Percentiles rank a stretch among this genome's conserved stretches.
Evolutionary conservation across 2,888 invertebrate species (phyloP).

Genomic region (Dicyrtomina minuta): DNA sequence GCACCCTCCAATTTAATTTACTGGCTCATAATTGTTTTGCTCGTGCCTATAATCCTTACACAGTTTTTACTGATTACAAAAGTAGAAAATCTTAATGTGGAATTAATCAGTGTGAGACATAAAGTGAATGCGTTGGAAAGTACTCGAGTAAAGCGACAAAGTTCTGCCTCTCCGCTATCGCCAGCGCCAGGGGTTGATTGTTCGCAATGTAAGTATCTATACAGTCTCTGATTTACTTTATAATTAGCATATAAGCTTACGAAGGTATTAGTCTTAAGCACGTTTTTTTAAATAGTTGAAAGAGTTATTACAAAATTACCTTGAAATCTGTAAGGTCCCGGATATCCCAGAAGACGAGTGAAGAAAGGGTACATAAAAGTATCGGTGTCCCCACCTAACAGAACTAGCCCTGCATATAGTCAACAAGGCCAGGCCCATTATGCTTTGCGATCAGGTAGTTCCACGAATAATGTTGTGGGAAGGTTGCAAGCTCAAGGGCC

Average conservation of each 20-base stretch:
- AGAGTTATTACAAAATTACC: neutral
- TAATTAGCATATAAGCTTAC: neutral
- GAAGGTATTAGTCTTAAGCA: too few relatives aligned
- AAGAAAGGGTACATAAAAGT: conserved; percentile 20
- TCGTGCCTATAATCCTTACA: neutral
- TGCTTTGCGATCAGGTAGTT: too few relatives aligned
- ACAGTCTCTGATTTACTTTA: neutral
- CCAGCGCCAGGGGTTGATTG: conserved; percentile 4
- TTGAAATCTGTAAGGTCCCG: conserved; percentile 1
- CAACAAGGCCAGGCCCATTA: neutral
- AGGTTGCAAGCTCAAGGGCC: neutral
- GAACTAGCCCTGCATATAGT: too few relatives aligned
- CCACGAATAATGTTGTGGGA: neutral
- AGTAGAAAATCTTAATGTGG: neutral
- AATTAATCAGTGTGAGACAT: conserved; percentile 1
- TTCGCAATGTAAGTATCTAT: conserved; percentile 8
- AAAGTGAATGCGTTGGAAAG: neutral
- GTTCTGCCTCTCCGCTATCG: neutral
- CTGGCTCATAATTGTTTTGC: conserved; percentile 5
- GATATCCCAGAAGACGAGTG: neutral
- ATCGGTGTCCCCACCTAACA: conserved; percentile 4
- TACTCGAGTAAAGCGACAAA: neutral
- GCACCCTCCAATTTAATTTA: neutral
- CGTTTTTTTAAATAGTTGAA: too few relatives aligned
- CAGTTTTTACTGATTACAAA: neutral